Evolutionary conservation across 2,888 invertebrate genomes (phyloP), one percentile per base, ranked within the genome.

Genomic region (Hypomecis punctinalis): DNA sequence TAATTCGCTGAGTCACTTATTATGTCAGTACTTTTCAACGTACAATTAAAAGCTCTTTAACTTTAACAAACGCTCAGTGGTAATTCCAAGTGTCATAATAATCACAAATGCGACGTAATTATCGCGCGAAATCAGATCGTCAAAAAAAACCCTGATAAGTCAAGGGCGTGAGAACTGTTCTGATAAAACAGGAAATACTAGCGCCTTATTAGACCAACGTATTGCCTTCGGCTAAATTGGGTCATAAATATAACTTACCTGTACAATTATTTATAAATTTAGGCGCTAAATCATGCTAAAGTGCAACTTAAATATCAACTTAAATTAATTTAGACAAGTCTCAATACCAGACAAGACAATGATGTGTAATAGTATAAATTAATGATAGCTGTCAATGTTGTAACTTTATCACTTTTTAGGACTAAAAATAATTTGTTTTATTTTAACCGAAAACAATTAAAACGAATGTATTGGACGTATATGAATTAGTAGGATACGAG

Each of bases 111-210:
- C 48, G 40, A 46, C 47, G 47, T n/a, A 56, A 56, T 56, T 56
- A 39, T n/a, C 40, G 33, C 47, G 47, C 39, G 9, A 39, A 40
- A 33, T 51, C 11, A 42, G 45, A 43, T 55, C 48, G 51, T 56
- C n/a, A 45, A 53, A 61, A 53, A 61, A 55, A 48, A 46, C 49
- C 43, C 52, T 35, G 10, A 40, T 61, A 61, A 53, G 57, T 66
- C 65, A 66, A 66, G 65, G 65, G 56, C 65, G 65, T 61, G 65
- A 57, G 61, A 66, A 66, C 52, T 39, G 33, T 52, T 10, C 11
- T 53, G 40, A 36, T 36, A 42, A n/a, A 61, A 56, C 65, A 61
- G 65, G 65, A 66, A 66, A 66, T 61, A 56, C 52, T 61, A 56
- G 60, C 52, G 37, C 13, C 60, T 52, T 54, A 53, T 57, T 63